Evolutionary conservation across 64 coral and sea anemone species (phyloP).

Genomic region (Pachyseris speciosa): DNA sequence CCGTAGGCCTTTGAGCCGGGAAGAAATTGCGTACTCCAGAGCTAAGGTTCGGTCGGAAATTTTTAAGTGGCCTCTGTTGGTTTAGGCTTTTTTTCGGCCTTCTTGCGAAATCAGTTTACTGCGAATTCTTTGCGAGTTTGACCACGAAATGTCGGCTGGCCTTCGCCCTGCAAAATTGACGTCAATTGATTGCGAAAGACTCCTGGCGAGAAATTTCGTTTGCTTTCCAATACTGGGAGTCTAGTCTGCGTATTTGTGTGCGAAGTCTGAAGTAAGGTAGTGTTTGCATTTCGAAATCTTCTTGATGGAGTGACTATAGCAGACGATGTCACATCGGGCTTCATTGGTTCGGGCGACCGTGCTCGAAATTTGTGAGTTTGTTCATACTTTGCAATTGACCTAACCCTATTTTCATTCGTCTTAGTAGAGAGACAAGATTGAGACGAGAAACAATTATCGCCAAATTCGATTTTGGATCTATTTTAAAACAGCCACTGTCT

Average conservation of each 20-base stretch:
- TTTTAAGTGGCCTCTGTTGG: not conserved
- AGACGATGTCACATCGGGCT: too few relatives aligned
- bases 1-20: not conserved
- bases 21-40: not conserved
- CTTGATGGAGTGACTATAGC: too few relatives aligned
- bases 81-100: not conserved
- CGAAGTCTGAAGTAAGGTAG: not conserved
- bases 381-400: too few relatives aligned
- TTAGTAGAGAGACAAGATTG: too few relatives aligned
- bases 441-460: too few relatives aligned
- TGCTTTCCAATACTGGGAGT: not conserved
- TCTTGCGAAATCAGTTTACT: slow-evolving; percentile 40
- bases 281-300: not conserved
- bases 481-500: too few relatives aligned
- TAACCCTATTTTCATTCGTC: too few relatives aligned
- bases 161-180: not conserved
- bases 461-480: too few relatives aligned
- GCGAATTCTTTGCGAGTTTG: slow-evolving; percentile 31
- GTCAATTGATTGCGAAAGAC: slow-evolving; percentile 14
- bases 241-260: not conserved
- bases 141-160: not conserved
- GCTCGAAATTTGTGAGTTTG: too few relatives aligned
- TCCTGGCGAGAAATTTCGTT: not conserved
- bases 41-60: not conserved
- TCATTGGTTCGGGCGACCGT: too few relatives aligned